Conservation (phyloP, 2,113 vertebrate genomes). For the Aythya baeri region DNA sequence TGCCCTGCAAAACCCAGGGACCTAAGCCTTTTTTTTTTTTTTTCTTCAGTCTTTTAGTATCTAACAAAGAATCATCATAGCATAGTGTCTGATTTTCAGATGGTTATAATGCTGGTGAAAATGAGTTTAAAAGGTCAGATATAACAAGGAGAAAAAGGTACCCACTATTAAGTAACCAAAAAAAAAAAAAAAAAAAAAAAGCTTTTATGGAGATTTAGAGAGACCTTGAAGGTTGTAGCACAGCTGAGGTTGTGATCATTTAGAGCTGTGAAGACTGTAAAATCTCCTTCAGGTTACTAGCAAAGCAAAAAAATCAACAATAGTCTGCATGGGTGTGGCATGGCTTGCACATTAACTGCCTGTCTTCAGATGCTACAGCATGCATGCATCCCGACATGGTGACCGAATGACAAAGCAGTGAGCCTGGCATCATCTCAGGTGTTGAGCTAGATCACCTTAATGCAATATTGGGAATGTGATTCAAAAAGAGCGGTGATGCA, state of each 20-base stretch:
- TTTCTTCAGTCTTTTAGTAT: neutral
- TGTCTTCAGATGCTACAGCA: neutral
- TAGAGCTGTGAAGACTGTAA: neutral
- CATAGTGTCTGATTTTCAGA: neutral
- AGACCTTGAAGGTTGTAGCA: neutral
- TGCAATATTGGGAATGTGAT: neutral
- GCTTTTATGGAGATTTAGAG: neutral
- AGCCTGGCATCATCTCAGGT: neutral
- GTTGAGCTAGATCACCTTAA: neutral
- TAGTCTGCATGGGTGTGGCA: neutral
- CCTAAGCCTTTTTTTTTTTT: neutral
- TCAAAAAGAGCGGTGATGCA: neutral
- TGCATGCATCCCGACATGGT: rapidly evolving
- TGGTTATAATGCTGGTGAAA: neutral
- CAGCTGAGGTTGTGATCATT: neutral
- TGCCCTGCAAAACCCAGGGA: neutral
- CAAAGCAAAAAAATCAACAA: neutral
- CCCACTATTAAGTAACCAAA: neutral
- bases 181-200: neutral
- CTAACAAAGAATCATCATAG: neutral
- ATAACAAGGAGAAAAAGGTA: neutral
- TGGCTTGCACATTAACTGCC: rapidly evolving
- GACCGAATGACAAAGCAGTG: neutral
- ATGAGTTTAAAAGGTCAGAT: neutral
- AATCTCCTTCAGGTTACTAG: neutral